Evolutionary conservation across 2,797 vertebrate genomes (phyloP).

Genomic region (Menidia menidia): DNA sequence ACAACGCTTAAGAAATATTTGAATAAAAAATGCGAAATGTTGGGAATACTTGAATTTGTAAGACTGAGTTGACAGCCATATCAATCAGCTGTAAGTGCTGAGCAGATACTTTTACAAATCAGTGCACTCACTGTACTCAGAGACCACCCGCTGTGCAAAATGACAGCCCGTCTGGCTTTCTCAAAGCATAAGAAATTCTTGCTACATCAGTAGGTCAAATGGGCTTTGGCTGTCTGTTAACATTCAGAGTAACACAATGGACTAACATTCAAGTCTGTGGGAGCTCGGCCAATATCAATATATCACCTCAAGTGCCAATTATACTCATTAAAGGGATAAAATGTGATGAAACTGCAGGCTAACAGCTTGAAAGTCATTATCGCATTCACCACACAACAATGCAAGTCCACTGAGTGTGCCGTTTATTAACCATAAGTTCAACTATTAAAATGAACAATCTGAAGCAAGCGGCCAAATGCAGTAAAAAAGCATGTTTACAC

Average conservation of each 20-base stretch:
- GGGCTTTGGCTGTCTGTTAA: conserved; percentile 52
- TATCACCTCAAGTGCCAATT: conserved; percentile 75
- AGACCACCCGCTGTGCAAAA: conserved; percentile 45
- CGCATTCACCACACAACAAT: conserved; percentile 61
- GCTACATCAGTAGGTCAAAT: conserved; percentile 57
- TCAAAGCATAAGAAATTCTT: conserved; percentile 44
- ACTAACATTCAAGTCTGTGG: conserved; percentile 57
- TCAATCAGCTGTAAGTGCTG: conserved; percentile 12
- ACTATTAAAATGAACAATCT: conserved; percentile 32
- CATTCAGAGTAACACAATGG: conserved; percentile 61
- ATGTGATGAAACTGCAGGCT: conserved; percentile 67
- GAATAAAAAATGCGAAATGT: background rate
- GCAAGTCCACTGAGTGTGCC: conserved; percentile 50
- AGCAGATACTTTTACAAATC: conserved; percentile 36
- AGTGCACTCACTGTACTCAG: conserved; percentile 25
- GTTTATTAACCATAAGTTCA: conserved; percentile 38
- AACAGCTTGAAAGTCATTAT: conserved; percentile 70
- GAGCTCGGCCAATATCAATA: conserved; percentile 69
- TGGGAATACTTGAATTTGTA: background rate
- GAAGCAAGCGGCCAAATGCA: conserved; percentile 34
- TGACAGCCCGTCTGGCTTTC: conserved; percentile 37
- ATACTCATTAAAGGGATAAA: conserved; percentile 73
- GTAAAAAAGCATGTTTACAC: conserved; percentile 27
- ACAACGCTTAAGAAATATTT: background rate
- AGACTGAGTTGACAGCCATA: background rate